These are phyloP conservation scores for Cyclargus thomasi DNA, from an alignment of 1,140 invertebrate genomes.

Conservation along the genomic window DNA sequence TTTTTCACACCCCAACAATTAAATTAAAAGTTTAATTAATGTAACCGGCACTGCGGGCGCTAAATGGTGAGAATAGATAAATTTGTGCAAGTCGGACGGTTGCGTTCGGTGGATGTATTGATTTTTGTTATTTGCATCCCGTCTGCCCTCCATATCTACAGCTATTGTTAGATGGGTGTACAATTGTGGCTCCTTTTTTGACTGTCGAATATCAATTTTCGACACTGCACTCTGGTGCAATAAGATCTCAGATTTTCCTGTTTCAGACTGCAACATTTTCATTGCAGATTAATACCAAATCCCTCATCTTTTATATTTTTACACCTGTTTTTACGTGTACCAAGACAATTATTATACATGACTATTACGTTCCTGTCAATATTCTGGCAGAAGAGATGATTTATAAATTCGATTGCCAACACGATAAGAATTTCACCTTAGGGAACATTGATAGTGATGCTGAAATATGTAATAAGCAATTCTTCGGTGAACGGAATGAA, in stretches of 20 bases:
- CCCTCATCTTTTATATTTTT: too few relatives aligned
- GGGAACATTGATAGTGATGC: not conserved
- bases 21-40: not conserved
- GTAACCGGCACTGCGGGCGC: constrained; percentile 23
- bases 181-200: constrained; percentile 52
- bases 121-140: constrained; percentile 74
- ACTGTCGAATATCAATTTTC: constrained; percentile 16
- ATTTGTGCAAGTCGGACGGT: constrained; percentile 59
- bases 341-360: too few relatives aligned
- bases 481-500: not conserved
- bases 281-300: too few relatives aligned
- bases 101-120: constrained; percentile 59
- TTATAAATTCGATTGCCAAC: not conserved
- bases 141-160: constrained; percentile 63
- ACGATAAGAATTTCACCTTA: not conserved
- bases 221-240: constrained; percentile 22
- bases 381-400: not conserved
- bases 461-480: not conserved
- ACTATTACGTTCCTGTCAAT: too few relatives aligned
- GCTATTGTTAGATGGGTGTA: constrained; percentile 62
- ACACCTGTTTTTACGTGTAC: too few relatives aligned
- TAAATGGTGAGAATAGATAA: constrained; percentile 53
- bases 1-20: too few relatives aligned
- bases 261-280: not conserved
- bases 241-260: not conserved